These are phyloP conservation scores for Torymus texanus DNA, from an alignment of 2,888 invertebrate species.

Conservation along the genomic window DNA sequence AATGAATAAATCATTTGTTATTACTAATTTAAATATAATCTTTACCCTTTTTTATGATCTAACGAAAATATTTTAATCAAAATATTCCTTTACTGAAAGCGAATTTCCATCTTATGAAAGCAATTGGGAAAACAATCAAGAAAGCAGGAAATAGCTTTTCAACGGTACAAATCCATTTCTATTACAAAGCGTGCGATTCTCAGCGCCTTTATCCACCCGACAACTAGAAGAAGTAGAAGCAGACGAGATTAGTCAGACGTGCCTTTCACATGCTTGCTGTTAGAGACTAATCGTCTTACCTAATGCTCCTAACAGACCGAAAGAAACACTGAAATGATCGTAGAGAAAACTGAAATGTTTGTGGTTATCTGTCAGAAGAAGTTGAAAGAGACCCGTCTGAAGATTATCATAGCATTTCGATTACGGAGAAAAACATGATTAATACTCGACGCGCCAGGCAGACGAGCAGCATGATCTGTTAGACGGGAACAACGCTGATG, in stretches of 20 bases:
- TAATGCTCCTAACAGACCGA: background rate
- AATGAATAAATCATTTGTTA: too few relatives aligned
- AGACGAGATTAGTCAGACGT: background rate
- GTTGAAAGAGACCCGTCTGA: conserved; percentile 4
- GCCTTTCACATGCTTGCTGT: background rate
- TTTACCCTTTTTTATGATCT: too few relatives aligned
- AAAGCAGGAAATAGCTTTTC: too few relatives aligned
- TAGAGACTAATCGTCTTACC: conserved; percentile 20
- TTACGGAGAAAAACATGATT: conserved; percentile 40
- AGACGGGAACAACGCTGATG: background rate
- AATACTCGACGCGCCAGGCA: conserved; percentile 43
- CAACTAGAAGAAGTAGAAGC: background rate
- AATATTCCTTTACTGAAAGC: too few relatives aligned
- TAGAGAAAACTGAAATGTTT: background rate
- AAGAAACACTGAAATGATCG: background rate
- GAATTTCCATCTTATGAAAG: too few relatives aligned
- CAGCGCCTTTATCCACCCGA: background rate
- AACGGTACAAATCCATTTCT: too few relatives aligned
- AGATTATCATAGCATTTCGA: conserved; percentile 50
- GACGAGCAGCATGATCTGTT: conserved; percentile 53
- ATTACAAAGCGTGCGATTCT: too few relatives aligned
- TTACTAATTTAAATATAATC: too few relatives aligned
- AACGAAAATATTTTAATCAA: too few relatives aligned
- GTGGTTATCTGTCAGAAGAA: conserved; percentile 11
- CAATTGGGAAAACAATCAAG: too few relatives aligned